These are phyloP conservation scores for Ciconia stormi DNA, from an alignment of 2,113 vertebrate species.

Conservation along the genomic window DNA sequence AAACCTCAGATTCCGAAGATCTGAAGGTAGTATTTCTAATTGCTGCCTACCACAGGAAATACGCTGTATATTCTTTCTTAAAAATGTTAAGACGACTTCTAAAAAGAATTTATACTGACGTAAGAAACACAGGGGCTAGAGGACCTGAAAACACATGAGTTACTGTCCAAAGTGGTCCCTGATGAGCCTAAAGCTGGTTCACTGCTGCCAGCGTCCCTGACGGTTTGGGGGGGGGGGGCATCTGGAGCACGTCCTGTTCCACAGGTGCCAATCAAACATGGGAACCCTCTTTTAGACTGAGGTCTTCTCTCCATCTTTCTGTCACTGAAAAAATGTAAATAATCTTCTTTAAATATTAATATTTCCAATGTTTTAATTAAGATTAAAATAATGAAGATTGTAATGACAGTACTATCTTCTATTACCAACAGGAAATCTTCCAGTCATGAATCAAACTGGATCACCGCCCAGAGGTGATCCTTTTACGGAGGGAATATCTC, in stretches of 20 bases:
- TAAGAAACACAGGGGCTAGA: neutral
- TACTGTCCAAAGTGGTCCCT: neutral
- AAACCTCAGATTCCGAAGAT: no score
- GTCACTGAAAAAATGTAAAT: neutral
- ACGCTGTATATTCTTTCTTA: accelerated
- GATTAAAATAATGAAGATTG: neutral
- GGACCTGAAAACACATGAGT: neutral
- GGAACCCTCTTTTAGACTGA: neutral
- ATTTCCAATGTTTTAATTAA: neutral
- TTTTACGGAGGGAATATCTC: no score
- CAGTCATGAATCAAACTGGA: neutral
- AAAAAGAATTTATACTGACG: neutral
- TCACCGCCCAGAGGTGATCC: neutral
- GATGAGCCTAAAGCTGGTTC: neutral
- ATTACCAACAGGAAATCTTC: neutral
- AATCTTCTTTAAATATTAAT: no score
- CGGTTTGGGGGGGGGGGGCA: neutral
- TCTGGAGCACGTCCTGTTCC: neutral
- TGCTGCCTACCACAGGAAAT: neutral
- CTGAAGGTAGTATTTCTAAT: neutral
- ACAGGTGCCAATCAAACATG: accelerated
- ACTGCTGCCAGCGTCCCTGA: neutral
- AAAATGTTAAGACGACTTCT: neutral
- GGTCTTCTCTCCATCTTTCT: neutral
- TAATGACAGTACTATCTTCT: neutral